A percentile compares a stretch with the other conserved stretches of the same genome.
phyloP scores from a whole-genome alignment of 2,113 vertebrate species.

The Ageneiosus marmoratus region DNA sequence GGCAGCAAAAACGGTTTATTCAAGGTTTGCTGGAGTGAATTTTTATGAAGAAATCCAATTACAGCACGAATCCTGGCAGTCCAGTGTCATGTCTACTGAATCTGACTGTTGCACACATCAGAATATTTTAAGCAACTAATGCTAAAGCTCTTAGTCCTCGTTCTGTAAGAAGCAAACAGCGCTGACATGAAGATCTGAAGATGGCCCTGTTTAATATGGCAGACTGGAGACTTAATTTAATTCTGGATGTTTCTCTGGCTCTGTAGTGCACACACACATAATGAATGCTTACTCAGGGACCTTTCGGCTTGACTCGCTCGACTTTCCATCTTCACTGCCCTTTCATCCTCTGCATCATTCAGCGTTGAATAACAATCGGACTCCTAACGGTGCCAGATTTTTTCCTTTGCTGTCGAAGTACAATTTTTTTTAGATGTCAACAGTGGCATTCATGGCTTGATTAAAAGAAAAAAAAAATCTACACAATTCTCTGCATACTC shows the following conservation, averaged over 20 bases:
- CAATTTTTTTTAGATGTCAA: neutral
- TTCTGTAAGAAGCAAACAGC: slow-evolving; percentile 24
- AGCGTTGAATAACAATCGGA: slow-evolving; percentile 22
- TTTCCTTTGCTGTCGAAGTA: neutral
- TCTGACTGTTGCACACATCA: slow-evolving; percentile 12
- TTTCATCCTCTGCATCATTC: slow-evolving; percentile 30
- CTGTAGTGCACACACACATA: slow-evolving; percentile 11
- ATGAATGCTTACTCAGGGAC: slow-evolving; percentile 42
- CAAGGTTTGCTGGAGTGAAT: neutral
- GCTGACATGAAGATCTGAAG: slow-evolving; percentile 2
- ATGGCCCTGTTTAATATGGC: slow-evolving; percentile 38
- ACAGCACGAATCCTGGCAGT: neutral
- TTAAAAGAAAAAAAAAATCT: neutral
- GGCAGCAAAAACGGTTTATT: neutral
- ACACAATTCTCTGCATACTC: neutral
- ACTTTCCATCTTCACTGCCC: slow-evolving; percentile 11
- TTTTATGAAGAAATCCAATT: slow-evolving; percentile 34
- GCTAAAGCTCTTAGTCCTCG: neutral
- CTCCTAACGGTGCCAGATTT: neutral
- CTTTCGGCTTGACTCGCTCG: neutral
- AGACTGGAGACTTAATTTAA: slow-evolving; percentile 48
- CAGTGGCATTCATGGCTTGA: neutral
- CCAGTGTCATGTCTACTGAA: neutral
- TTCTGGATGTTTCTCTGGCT: slow-evolving; percentile 39
- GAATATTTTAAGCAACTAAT: slow-evolving; percentile 17